These are phyloP conservation scores for Aramus guarauna DNA, from an alignment of 2,113 vertebrate genomes.

Conservation along the genomic window DNA sequence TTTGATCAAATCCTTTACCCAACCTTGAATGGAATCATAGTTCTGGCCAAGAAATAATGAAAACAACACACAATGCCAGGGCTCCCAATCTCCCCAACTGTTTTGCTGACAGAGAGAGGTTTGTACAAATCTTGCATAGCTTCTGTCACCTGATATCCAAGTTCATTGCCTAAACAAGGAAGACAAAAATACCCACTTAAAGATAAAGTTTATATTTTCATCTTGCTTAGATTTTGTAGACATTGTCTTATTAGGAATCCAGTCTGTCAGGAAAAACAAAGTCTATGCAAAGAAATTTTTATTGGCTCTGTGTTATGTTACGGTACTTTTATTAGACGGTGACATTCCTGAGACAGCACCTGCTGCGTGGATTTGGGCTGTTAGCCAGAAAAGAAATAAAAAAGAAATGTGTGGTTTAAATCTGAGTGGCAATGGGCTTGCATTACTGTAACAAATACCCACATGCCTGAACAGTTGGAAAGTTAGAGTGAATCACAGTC, in stretches of 20 bases:
- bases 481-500: slow-evolving; percentile 8
- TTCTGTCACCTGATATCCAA: slow-evolving; percentile 11
- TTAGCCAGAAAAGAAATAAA: slow-evolving; percentile 69
- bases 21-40: neutral
- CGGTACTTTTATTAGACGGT: slow-evolving; percentile 67
- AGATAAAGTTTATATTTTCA: slow-evolving; percentile 21
- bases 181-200: neutral
- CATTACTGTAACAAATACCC: slow-evolving; percentile 50
- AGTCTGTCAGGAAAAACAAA: slow-evolving; percentile 64
- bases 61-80: neutral
- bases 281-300: slow-evolving; percentile 49
- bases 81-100: neutral
- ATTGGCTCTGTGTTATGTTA: slow-evolving; percentile 71
- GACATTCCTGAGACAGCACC: slow-evolving; percentile 74
- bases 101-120: neutral
- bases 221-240: slow-evolving; percentile 32
- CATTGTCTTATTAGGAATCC: slow-evolving; percentile 59
- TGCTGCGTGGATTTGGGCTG: slow-evolving; percentile 67
- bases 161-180: slow-evolving; percentile 29
- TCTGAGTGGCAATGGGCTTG: slow-evolving; percentile 11
- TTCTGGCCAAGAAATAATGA: neutral
- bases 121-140: neutral
- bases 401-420: slow-evolving; percentile 59
- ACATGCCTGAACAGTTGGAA: slow-evolving; percentile 51
- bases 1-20: neutral